Conservation (phyloP, 2,797 vertebrate genomes). For the Australoheros facetus region DNA sequence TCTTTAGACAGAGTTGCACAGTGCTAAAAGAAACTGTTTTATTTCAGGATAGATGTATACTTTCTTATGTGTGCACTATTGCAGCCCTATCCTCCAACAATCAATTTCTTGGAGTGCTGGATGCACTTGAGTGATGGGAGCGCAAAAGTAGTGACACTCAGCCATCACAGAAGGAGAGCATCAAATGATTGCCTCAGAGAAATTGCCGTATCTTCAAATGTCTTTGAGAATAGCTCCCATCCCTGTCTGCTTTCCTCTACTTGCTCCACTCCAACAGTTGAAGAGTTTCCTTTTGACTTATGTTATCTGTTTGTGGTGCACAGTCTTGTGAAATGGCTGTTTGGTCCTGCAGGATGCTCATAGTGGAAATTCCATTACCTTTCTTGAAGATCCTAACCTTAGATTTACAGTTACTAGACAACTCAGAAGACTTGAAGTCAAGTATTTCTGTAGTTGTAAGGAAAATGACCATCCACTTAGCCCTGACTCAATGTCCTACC, state of each 20-base stretch:
- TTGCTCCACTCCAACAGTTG: constrained; percentile 60
- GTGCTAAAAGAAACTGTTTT: constrained; percentile 43
- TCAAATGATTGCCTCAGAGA: constrained; percentile 77
- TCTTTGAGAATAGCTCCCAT: constrained; percentile 73
- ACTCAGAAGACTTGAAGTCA: constrained; percentile 37
- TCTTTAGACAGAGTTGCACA: constrained; percentile 17
- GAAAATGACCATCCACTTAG: constrained; percentile 26
- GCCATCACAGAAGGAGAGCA: constrained; percentile 72
- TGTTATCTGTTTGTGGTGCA: constrained; percentile 73
- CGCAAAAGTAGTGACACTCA: constrained; percentile 71
- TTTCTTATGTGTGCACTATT: constrained; percentile 61
- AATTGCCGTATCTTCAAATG: constrained; percentile 77
- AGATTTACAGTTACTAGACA: constrained; percentile 60
- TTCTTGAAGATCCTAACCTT: constrained; percentile 56
- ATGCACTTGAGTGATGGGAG: constrained; percentile 75
- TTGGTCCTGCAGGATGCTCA: constrained; percentile 67
- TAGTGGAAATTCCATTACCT: constrained; percentile 75
- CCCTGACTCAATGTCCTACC: constrained; percentile 39
- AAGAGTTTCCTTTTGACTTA: constrained; percentile 71
- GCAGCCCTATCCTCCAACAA: constrained; percentile 66
- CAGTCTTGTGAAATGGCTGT: constrained; percentile 72
- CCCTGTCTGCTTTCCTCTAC: constrained; percentile 47
- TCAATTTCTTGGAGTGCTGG: constrained; percentile 71
- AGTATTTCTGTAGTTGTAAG: constrained; percentile 24
- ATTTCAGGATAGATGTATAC: constrained; percentile 49